These are phyloP conservation scores for Rhizomys pruinosus DNA, from an alignment of 2,113 vertebrate genomes.

Conservation along the genomic window DNA sequence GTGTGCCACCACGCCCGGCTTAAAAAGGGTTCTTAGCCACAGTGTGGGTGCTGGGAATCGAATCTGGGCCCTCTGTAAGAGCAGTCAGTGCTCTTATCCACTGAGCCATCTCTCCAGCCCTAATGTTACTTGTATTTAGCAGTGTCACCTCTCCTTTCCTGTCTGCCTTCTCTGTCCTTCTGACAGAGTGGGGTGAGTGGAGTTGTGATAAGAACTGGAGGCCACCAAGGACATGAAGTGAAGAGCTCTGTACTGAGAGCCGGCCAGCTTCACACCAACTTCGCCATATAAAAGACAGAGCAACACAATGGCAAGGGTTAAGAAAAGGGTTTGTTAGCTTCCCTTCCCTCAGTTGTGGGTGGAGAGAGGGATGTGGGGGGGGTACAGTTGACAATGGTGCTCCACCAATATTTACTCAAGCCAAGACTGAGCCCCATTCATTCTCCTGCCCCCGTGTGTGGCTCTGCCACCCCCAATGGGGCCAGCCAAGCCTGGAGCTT, in stretches of 20 bases:
- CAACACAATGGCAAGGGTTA: background rate
- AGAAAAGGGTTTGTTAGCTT: background rate
- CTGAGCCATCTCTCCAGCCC: too few relatives aligned
- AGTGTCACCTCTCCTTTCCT: background rate
- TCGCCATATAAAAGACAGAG: background rate
- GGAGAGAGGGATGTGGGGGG: too few relatives aligned
- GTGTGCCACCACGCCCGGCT: too few relatives aligned
- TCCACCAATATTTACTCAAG: slow-evolving; percentile 77
- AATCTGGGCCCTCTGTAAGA: too few relatives aligned
- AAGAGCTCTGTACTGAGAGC: background rate
- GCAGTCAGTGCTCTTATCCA: too few relatives aligned
- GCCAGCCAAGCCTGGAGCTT: slow-evolving; percentile 28
- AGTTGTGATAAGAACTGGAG: background rate
- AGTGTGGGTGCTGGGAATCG: too few relatives aligned
- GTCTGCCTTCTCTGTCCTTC: background rate
- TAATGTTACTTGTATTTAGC: too few relatives aligned
- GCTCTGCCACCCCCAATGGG: background rate
- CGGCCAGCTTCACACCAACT: background rate
- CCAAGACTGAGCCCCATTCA: slow-evolving; percentile 78
- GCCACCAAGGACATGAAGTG: background rate
- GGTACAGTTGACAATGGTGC: slow-evolving; percentile 35
- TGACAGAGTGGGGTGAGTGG: background rate
- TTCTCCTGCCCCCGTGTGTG: background rate
- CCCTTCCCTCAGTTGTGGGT: slow-evolving; percentile 24
- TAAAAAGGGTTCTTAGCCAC: too few relatives aligned